These are phyloP conservation scores for Formicarius rufipectus DNA, from an alignment of 2,113 vertebrate species.

Conservation along the genomic window DNA sequence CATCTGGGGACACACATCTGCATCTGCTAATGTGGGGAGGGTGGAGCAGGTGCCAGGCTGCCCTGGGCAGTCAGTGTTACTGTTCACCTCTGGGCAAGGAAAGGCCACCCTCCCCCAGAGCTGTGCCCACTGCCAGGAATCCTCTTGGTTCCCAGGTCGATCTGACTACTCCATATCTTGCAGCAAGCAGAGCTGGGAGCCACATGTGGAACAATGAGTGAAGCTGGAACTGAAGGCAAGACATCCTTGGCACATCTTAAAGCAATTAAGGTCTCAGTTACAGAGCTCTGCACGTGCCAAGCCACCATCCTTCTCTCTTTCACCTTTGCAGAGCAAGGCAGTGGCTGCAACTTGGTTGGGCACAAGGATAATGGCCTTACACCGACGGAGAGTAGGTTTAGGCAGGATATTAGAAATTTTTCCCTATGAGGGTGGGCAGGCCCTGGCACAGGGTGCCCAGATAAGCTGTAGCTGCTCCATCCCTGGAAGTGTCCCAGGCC, in stretches of 20 bases:
- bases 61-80: background rate
- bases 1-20: too few relatives aligned
- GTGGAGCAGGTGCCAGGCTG: background rate
- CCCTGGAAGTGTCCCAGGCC: background rate
- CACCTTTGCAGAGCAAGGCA: background rate
- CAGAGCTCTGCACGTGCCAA: background rate
- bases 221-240: background rate
- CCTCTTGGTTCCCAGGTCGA: background rate
- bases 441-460: background rate
- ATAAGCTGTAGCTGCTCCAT: background rate
- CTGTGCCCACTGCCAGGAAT: fast-evolving
- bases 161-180: background rate
- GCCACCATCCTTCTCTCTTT: background rate
- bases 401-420: background rate
- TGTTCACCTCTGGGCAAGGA: background rate
- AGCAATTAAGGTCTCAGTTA: background rate
- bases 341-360: background rate
- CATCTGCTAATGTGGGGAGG: too few relatives aligned
- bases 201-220: background rate
- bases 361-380: background rate
- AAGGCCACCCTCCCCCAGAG: background rate
- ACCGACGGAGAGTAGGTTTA: background rate
- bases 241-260: background rate
- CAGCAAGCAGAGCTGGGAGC: background rate
- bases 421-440: background rate